A percentile compares a stretch with the other conserved stretches of the same genome.
Evolutionary conservation across 1,140 invertebrate species (phyloP).

Genomic region (Brachionus sp.): DNA sequence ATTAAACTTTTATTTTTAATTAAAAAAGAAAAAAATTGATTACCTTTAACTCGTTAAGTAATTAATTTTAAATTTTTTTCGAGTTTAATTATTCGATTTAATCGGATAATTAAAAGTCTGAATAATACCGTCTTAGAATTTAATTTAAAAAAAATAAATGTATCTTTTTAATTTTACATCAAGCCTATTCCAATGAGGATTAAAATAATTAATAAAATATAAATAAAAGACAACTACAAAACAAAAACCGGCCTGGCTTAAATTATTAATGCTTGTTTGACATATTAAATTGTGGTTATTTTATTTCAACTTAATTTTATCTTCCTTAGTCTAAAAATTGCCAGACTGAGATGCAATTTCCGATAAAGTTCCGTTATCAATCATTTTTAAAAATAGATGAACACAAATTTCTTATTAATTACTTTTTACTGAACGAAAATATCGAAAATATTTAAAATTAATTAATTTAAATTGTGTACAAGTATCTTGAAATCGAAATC

Average conservation of each 20-base stretch:
- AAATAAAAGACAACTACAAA: background rate
- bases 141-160: background rate
- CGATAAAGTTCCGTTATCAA: background rate
- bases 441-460: background rate
- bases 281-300: slow-evolving; percentile 12
- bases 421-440: background rate
- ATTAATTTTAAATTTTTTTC: background rate
- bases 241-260: background rate
- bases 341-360: background rate
- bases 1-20: background rate
- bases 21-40: background rate
- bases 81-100: background rate
- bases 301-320: background rate
- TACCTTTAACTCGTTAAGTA: background rate
- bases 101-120: background rate
- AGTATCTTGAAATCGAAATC: background rate
- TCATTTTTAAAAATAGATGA: background rate
- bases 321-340: background rate
- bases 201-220: background rate
- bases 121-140: background rate
- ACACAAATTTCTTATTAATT: background rate
- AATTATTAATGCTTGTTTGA: slow-evolving; percentile 29
- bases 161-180: background rate
- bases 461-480: background rate
- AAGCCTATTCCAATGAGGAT: background rate